Percentiles rank a stretch among this genome's conserved stretches.
Evolutionary conservation across 2,797 vertebrate species (phyloP).

Genomic region (Phrynocephalus vlangalii): DNA sequence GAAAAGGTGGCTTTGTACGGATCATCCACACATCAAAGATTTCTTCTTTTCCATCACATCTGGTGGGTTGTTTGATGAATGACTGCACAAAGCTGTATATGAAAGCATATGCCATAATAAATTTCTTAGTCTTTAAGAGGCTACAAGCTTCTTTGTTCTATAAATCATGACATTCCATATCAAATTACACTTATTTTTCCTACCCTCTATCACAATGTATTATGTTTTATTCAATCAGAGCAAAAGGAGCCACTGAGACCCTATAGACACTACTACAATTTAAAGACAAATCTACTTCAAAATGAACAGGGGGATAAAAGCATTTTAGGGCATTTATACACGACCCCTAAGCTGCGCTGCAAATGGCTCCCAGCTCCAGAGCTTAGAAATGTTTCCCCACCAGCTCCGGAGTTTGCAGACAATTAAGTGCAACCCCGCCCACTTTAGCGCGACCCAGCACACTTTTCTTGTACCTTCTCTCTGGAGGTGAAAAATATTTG

Average conservation of each 20-base stretch:
- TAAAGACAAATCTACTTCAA: not conserved
- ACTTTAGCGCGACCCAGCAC: too few relatives aligned
- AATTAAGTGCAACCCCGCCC: too few relatives aligned
- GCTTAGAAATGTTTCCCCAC: too few relatives aligned
- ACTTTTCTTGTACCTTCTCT: too few relatives aligned
- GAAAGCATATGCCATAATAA: not conserved
- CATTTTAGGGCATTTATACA: not conserved
- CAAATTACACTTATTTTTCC: not conserved
- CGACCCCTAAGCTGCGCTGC: too few relatives aligned
- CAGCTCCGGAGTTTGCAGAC: too few relatives aligned
- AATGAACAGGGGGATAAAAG: not conserved
- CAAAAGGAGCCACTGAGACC: not conserved
- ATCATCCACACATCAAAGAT: not conserved
- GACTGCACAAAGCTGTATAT: not conserved
- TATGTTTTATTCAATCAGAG: not conserved
- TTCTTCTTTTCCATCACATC: not conserved
- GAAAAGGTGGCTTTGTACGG: not conserved
- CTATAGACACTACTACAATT: not conserved
- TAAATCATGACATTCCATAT: not conserved
- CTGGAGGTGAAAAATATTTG: too few relatives aligned
- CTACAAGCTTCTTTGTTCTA: not conserved
- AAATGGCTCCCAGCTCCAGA: too few relatives aligned
- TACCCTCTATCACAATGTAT: not conserved
- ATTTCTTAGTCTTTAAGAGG: conserved; percentile 3
- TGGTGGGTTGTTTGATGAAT: not conserved